Evolutionary conservation across 1,140 invertebrate genomes (phyloP).

Genomic region (Helicoverpa zea): DNA sequence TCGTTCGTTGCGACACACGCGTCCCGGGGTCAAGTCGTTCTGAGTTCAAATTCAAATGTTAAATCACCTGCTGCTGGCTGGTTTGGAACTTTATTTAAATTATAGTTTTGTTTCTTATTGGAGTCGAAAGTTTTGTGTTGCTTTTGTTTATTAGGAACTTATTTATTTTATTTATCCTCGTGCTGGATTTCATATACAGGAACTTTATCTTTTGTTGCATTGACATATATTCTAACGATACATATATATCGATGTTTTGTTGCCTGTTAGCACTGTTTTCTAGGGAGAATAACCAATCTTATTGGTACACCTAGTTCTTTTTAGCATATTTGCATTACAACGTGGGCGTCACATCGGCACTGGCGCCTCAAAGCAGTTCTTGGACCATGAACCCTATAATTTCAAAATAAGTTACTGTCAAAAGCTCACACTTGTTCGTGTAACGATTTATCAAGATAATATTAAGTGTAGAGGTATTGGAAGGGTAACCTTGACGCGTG

Average conservation of each 20-base stretch:
- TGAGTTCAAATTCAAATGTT: slow-evolving; percentile 55
- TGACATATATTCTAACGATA: too few relatives aligned
- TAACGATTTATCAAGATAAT: slow-evolving; percentile 29
- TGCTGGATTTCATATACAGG: too few relatives aligned
- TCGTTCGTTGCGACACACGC: slow-evolving; percentile 53
- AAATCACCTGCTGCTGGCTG: slow-evolving; percentile 43
- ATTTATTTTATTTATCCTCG: not conserved
- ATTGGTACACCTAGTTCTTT: too few relatives aligned
- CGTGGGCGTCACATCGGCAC: too few relatives aligned
- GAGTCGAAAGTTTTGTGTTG: too few relatives aligned
- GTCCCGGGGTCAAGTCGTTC: slow-evolving; percentile 57
- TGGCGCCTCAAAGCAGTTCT: too few relatives aligned
- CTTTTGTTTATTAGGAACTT: too few relatives aligned
- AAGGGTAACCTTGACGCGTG: slow-evolving; percentile 31
- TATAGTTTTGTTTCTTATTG: slow-evolving; percentile 2
- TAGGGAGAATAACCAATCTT: too few relatives aligned
- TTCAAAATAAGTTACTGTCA: not conserved
- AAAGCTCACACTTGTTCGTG: not conserved
- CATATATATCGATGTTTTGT: too few relatives aligned
- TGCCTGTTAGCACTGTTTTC: too few relatives aligned
- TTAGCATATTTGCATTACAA: too few relatives aligned
- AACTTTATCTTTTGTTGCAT: too few relatives aligned
- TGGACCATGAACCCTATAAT: not conserved
- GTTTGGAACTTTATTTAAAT: slow-evolving; percentile 20
- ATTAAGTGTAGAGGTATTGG: slow-evolving; percentile 1